Evolutionary conservation across 2,113 vertebrate species (phyloP).

Genomic region (Ciconia stormi): DNA sequence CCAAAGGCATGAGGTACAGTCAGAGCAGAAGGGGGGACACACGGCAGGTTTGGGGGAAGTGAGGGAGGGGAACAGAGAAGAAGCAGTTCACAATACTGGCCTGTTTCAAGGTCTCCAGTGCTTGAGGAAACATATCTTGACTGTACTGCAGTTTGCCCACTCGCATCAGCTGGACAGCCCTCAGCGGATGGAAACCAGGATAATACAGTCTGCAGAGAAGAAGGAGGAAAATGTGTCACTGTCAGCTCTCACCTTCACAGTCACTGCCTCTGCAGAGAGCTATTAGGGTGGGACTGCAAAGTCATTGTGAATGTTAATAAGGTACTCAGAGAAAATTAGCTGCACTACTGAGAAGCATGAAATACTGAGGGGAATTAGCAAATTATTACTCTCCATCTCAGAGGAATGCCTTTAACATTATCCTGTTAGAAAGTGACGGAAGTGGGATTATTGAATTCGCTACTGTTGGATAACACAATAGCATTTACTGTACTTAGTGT

Average conservation of each 20-base stretch:
- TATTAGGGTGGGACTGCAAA: slow-evolving; percentile 7
- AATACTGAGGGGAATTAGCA: slow-evolving; percentile 34
- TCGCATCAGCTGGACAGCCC: slow-evolving; percentile 88
- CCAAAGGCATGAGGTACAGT: background rate
- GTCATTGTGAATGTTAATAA: slow-evolving; percentile 58
- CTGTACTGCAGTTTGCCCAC: slow-evolving; percentile 90
- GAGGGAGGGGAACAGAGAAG: background rate
- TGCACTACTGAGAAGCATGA: slow-evolving; percentile 10
- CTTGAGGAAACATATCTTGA: slow-evolving; percentile 78
- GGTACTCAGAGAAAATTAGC: slow-evolving; percentile 58
- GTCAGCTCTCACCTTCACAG: slow-evolving; percentile 42
- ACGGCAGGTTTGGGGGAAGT: rapidly evolving
- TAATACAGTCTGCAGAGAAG: slow-evolving; percentile 81
- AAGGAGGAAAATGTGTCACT: slow-evolving; percentile 34
- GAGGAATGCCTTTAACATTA: slow-evolving; percentile 38
- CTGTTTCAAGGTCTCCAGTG: slow-evolving; percentile 85
- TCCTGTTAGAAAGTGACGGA: slow-evolving; percentile 41
- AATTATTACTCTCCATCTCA: slow-evolving; percentile 21
- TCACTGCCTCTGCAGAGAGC: background rate
- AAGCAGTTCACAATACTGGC: slow-evolving; percentile 68
- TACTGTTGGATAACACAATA: background rate
- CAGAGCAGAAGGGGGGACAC: background rate
- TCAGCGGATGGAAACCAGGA: slow-evolving; percentile 85
- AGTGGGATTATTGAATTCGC: background rate
- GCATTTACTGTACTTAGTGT: slow-evolving; percentile 28